Base-by-base conservation (phyloP, 2,888 invertebrate genomes). In the Drosophila anomelani region DNA sequence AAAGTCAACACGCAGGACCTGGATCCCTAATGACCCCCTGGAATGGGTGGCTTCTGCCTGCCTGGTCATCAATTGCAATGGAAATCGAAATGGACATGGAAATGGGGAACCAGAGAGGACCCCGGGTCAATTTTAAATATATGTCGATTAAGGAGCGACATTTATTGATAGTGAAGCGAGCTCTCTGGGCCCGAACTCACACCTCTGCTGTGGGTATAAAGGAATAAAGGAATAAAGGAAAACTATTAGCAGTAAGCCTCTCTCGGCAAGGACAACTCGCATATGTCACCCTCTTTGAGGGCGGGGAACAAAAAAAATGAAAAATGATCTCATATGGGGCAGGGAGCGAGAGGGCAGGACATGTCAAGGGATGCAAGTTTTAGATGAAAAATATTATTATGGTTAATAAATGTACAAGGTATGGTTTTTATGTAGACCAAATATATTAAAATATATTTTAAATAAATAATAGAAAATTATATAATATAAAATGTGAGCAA, bases 241-340 rank as follows among this genome's bases (percentile, higher is more conserved):
- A 85, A 85, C 82, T 82, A 85, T 85, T 85, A 82, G 66, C 13
- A 39, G 12, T 17, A 47, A 47, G 56, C n/a, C 54, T 17, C 29
- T 1, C 29, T 67, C 26, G 10, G 4, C 39, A 13, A 23, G 41
- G 34, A 68, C 68, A 72, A 53, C 75, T 44, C 83, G 73, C 84
- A 83, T 84, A 83, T 83, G 83, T 83, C 86, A 78, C 76, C 81
- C 64, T 20, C 46, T 15, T 15, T 23, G 9, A 15, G 23, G 23
- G 15, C 15, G 38, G 44, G 64, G 29, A 2, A 29, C 4, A 4
- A 4, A 29, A 71, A 58, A 79, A 78, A 81, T 85, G 84, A 84
- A 84, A 84, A 84, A 84, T 84, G 87, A 87, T 84, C 82, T 86
- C 80, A 75, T 80, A 36, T 23, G 36, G 20, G 3, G 15, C 9